A percentile compares a stretch with the other conserved stretches of the same genome.
Evolutionary conservation across 2,888 invertebrate genomes (phyloP).

Genomic region (Apamea epomidion): DNA sequence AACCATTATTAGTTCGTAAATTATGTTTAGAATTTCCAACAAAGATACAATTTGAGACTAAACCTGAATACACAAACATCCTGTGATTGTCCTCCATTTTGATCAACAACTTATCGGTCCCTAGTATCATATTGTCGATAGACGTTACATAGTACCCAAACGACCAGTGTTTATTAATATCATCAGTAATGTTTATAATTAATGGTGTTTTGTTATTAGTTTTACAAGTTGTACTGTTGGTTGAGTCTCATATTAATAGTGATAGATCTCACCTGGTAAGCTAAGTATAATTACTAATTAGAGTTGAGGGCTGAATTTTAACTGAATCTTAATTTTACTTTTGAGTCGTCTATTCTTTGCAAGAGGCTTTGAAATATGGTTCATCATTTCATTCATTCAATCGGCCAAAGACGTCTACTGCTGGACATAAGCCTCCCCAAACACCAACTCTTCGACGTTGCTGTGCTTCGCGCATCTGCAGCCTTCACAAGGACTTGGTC

Average conservation of each 20-base stretch:
- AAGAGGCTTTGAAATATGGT: neutral
- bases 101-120: conserved; percentile 21
- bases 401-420: too few relatives aligned
- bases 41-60: conserved; percentile 32
- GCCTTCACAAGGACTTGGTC: too few relatives aligned
- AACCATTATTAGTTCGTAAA: neutral
- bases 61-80: conserved; percentile 57
- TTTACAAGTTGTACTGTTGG: conserved; percentile 55
- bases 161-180: conserved; percentile 38
- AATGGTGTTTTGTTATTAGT: conserved; percentile 52
- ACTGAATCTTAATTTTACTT: neutral
- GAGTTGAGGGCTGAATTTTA: neutral
- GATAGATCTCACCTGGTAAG: conserved; percentile 82
- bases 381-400: neutral
- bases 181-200: conserved; percentile 57
- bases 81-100: conserved; percentile 58
- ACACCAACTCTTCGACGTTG: too few relatives aligned
- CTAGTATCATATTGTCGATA: conserved; percentile 21
- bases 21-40: conserved; percentile 38
- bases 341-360: neutral
- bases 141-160: conserved; percentile 30
- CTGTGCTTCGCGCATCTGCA: too few relatives aligned
- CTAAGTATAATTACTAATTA: conserved; percentile 2
- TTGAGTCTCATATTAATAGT: conserved; percentile 75
- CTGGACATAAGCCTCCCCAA: too few relatives aligned